These are phyloP conservation scores for Chionis minor DNA, from an alignment of 2,113 vertebrate species.

Conservation along the genomic window DNA sequence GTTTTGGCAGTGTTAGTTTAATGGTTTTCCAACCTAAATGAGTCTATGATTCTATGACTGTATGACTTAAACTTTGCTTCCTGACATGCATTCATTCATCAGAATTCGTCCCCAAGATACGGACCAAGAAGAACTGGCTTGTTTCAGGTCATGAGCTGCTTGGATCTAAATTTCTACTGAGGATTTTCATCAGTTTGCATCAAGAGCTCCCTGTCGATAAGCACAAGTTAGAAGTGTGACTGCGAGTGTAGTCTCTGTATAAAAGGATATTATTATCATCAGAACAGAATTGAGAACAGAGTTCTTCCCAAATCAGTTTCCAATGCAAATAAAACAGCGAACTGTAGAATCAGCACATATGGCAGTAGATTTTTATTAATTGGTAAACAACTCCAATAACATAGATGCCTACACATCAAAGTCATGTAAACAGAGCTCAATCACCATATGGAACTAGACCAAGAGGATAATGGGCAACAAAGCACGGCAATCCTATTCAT, in stretches of 20 bases:
- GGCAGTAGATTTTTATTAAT: constrained; percentile 24
- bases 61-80: background rate
- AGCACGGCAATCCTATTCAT: background rate
- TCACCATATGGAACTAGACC: constrained; percentile 21
- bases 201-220: background rate
- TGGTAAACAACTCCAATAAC: constrained; percentile 15
- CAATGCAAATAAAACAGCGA: background rate
- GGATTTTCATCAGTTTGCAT: background rate
- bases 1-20: background rate
- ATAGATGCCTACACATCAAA: constrained; percentile 1
- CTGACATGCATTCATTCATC: background rate
- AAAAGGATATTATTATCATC: background rate
- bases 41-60: background rate
- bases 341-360: background rate
- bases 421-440: constrained; percentile 29
- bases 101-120: background rate
- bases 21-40: background rate
- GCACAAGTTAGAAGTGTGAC: background rate
- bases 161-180: background rate
- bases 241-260: background rate
- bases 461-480: constrained; percentile 1
- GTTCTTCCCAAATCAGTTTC: background rate
- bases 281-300: background rate
- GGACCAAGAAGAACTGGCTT: background rate
- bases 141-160: background rate